Base-by-base conservation (phyloP, 2,888 invertebrate genomes). In the Celastrina argiolus region DNA sequence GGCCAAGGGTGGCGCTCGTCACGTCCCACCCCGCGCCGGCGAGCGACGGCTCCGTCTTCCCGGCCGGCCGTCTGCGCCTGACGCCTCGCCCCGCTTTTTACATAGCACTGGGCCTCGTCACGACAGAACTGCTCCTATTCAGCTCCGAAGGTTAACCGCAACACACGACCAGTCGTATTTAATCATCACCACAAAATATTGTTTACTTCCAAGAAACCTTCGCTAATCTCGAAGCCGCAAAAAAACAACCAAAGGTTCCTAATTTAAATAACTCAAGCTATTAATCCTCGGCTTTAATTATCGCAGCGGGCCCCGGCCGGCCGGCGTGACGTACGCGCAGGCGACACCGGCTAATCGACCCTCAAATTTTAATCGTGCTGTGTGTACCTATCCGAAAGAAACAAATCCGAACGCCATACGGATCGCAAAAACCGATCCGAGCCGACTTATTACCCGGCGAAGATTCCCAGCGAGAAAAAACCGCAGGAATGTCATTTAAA, bases 401-500 rank as follows among this genome's bases (percentile, higher is more conserved):
- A 81, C 80, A 77, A 81, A 83, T 78, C 76, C 75, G 71, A 75
- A 71, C 76, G 75, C 81, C 81, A 79, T 82, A 81, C 77, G 74
- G 76, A 78, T 74, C 84, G 85, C 87, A 86, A 87, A 88, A 88
- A 87, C 84, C 78, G 75, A 75, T 78, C 81, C 75, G 78, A 82
- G 82, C 76, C 74, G 80, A 84, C 84, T 80, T 86, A 87, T 87
- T 87, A 84, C 85, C 78, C 80, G 77, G 79, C 80, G 78, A 81
- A 84, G 84, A 84, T 87, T 88, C 88, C 82, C 85, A 83, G 81
- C 81, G 80, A 83, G 82, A 87, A 88, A 89, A 88, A 89, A 87
- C 90, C 90, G 82, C 90, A 90, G 83, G 89, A 88, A 90, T 89
- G 86, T 88, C 88, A 89, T 88, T 89, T 84, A 89, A 88, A 88